phyloP scores from a whole-genome alignment of 2,888 invertebrate genomes.

The Xestia rhomboidea region DNA sequence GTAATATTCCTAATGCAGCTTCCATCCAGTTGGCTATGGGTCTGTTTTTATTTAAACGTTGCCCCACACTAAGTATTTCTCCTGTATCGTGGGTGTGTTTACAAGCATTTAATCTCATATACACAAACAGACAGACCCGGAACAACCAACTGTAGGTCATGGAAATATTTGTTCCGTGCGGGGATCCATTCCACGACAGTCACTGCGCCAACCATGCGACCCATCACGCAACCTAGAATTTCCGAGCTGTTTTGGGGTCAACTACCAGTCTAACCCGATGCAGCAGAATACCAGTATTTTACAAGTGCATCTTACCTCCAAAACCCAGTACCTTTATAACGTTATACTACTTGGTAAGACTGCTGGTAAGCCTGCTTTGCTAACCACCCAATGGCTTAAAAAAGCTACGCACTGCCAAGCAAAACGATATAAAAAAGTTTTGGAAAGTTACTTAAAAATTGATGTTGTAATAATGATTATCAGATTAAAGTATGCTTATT shows the following conservation, averaged over 20 bases:
- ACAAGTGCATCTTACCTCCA: neutral
- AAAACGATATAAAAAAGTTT: constrained; percentile 7
- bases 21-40: no score
- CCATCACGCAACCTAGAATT: neutral
- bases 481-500: neutral
- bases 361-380: neutral
- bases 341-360: neutral
- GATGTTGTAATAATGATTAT: constrained; percentile 14
- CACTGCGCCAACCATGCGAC: neutral
- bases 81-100: no score
- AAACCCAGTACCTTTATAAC: neutral
- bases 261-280: neutral
- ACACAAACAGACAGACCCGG: neutral
- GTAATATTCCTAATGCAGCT: neutral
- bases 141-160: neutral
- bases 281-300: neutral
- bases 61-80: no score
- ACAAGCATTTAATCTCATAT: no score
- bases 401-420: neutral
- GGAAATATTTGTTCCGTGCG: neutral
- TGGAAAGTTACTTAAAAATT: constrained; percentile 22
- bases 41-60: no score
- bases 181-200: no score
- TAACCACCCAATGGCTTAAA: neutral
- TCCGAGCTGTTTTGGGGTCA: neutral